A percentile compares a stretch with the other conserved stretches of the same genome.
Conservation (phyloP, 2,113 vertebrate species). For the Pelobates fuscus region DNA sequence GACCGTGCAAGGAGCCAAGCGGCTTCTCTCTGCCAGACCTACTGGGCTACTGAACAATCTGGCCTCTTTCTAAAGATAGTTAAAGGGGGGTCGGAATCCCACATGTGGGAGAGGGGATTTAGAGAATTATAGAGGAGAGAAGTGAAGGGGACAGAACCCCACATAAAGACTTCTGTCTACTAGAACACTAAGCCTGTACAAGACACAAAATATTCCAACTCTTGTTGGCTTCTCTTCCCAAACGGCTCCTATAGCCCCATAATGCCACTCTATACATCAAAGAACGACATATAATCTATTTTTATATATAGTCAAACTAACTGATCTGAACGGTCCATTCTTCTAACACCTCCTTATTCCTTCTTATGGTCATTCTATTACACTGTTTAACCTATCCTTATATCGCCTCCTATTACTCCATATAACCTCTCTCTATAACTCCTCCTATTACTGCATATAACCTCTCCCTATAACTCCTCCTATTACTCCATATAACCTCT, state of each 20-base stretch:
- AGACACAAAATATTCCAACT: not conserved
- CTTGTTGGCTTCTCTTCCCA: not conserved
- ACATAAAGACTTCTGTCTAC: slow-evolving; percentile 30
- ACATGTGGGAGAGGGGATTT: slow-evolving; percentile 33
- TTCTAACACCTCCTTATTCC: too few species aligned
- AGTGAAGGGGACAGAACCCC: slow-evolving; percentile 30
- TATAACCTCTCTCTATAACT: too few species aligned
- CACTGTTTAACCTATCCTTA: too few species aligned
- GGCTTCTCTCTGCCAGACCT: slow-evolving; percentile 36
- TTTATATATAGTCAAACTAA: too few species aligned
- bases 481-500: too few species aligned
- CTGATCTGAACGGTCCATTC: too few species aligned
- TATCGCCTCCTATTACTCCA: too few species aligned
- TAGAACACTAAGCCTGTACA: slow-evolving; percentile 6
- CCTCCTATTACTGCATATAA: too few species aligned
- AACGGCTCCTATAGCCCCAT: not conserved
- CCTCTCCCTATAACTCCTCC: too few species aligned
- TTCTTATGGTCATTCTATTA: too few species aligned
- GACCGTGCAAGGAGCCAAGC: slow-evolving; percentile 27
- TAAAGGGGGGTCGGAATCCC: slow-evolving; percentile 19
- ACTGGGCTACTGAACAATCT: slow-evolving; percentile 39
- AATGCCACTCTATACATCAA: not conserved
- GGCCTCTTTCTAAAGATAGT: slow-evolving; percentile 25
- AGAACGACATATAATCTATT: not conserved
- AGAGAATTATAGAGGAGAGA: slow-evolving; percentile 37